Base-by-base conservation (phyloP, 2,888 invertebrate genomes). In the Antheraea yamamai region DNA sequence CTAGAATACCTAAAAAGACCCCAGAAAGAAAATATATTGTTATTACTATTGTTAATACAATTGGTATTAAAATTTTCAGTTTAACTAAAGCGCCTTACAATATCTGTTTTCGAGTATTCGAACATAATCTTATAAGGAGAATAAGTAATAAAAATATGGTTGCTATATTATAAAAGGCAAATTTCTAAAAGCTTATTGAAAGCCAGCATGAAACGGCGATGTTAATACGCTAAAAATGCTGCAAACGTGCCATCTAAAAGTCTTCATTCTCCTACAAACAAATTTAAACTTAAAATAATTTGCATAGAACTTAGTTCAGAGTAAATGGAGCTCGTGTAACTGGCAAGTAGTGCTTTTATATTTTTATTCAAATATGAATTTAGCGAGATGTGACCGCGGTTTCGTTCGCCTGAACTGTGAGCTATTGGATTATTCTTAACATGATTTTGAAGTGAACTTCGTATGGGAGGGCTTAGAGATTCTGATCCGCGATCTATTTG, bases 111-210 rank as follows among this genome's bases (percentile, higher is more conserved):
- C 16, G 3, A 30, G 12, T 26, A 64, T 26, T 26, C 14, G 26
- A 8, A 64, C 12, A 30, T 66, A 30, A 30, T 66, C 26, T 66
- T 14, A 30, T 16, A 30, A 26, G 30, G 4, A 30, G 16, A 26
- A 66, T 66, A 30, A 16, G 30, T 66, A 66, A 66, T 23, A 30
- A 66, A n/a, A 1, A 26, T 66, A 30, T 26, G 16, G 16, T 14
- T 64, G 64, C 26, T 64, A 64, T 64, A 64, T 26, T 30, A 66
- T 20, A 70, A 82, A 84, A 82, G 80, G 80, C 79, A 81, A 81
- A 81, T 81, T 81, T 77, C 79, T 12, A 79, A 84, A 82, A 83
- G 79, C 84, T 83, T 83, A 84, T 84, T 85, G 81, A 81, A 84
- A 83, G 78, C 83, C 80, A 79, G 75, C 82, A 79, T 83, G 79